Base-by-base conservation (phyloP, 1,140 invertebrate species). In the Macrosteles quadrilineatus region DNA sequence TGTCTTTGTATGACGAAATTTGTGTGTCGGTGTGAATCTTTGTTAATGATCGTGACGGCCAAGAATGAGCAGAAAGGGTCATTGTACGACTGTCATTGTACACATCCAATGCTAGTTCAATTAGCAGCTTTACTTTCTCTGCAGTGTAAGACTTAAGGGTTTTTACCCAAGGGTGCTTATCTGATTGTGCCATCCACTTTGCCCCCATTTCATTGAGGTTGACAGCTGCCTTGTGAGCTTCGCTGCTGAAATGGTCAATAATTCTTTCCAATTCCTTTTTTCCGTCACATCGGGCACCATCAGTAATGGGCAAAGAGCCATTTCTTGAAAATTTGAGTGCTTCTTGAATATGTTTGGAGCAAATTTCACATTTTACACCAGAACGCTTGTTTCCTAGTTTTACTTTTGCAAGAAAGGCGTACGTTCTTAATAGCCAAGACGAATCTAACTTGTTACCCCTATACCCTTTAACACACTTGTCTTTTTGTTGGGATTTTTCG, bases 161-260 rank as follows among this genome's bases (percentile, higher is more conserved):
- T 6, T 68, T 68, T 19, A 68, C 6, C 67, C 67, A 68, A 31
- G 67, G 67, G 25, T 68, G 53, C 55, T 68, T 31, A 31, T 62
- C 29, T 19, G 67, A 32, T 21, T 68, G 67, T 23, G 45, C 23
- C 23, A 62, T 21, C 67, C 67, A 68, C 17, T 43, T 9, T 43
- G 17, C 36, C 9, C 17, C 17, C 36, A 17, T 43, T 43, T 43
- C 9, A 43, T 43, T 17, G 9, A 43, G 36, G 17, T 43, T 43
- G 9, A 43, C 17, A 43, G 36, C 36, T 43, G 36, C 36, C 17
- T 43, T 43, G 17, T 43, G 36, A 43, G 36, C 36, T 43, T 43
- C 36, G 36, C 36, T 43, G 36, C 9, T 43, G 36, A 43, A 17
- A 43, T 43, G 36, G 36, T 43, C 36, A 17, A 43, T 43, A 9